Evolutionary conservation across 2,888 invertebrate genomes (phyloP), one percentile per base, ranked within the genome.

Genomic region (Sisyra terminalis): DNA sequence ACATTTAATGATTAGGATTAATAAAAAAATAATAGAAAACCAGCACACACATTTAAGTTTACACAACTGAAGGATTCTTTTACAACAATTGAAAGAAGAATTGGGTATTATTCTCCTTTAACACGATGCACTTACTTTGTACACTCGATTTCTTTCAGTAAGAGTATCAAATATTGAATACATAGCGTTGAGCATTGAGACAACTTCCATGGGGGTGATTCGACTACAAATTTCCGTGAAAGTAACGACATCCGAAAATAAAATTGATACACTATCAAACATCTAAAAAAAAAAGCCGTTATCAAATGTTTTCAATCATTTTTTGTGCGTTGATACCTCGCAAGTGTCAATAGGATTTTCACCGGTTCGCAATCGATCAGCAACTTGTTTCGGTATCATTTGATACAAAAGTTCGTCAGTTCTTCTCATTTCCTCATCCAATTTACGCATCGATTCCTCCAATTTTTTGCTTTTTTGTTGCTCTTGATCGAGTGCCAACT

Each of bases 301-400:
- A n/a, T 6, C 32, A 32, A 32, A n/a, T 32, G 7, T 31, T 31
- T 31, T 31, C 13, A 13, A 35, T 10, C 13, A 6, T 10, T 14
- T 14, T 34, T 31, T 5, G 6, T 35, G 7, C 13, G 35, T 37
- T 16, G 5, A 51, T 57, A 96, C 96, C 76, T 97, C 90, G 59
- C 96, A 97, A 10, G 96, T 96, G 52, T 89, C 90, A 42, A 94
- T 90, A 0, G 96, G 88, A 55, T 87, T 89, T 61, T 89, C 90
- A n/a, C 97, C 97, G 43, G 83, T 81, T 50, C 96, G 66, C 42
- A 97, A 68, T 38, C 93, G 69, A 60, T 94, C 94, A 0, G 96
- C 96, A 4, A 97, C 96, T 57, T 92, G 88, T 59, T 92, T 93
- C 24, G 97, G 97, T 68, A 97, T 94, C 94, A 97, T 96, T 68